A percentile compares a stretch with the other conserved stretches of the same genome.
Conservation (phyloP, 2,888 invertebrate species). For the Rotaria macrura region DNA sequence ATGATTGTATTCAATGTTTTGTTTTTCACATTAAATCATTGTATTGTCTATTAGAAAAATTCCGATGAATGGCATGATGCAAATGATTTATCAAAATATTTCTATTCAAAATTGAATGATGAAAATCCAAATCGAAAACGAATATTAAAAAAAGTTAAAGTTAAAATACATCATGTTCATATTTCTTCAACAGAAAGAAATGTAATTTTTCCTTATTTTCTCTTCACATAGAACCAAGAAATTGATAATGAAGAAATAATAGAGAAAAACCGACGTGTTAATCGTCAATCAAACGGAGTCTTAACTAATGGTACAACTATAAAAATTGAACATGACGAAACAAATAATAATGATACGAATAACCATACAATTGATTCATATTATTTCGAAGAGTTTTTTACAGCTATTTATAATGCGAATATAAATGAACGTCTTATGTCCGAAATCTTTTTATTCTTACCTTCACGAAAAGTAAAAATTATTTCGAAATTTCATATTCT, state of each 20-base stretch:
- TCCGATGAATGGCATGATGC: slow-evolving; percentile 14
- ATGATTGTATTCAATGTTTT: not conserved
- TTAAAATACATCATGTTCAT: too few species aligned
- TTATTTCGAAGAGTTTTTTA: slow-evolving; percentile 77
- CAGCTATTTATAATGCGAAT: slow-evolving; percentile 73
- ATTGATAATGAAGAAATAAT: not conserved
- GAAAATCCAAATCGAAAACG: not conserved
- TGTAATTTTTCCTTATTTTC: not conserved
- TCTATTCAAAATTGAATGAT: not conserved
- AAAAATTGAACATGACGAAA: not conserved
- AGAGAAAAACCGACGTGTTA: not conserved
- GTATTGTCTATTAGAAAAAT: not conserved
- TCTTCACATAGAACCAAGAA: not conserved
- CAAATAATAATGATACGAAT: not conserved
- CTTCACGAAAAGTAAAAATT: slow-evolving; percentile 64
- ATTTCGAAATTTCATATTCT: too few species aligned
- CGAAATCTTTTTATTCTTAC: slow-evolving; percentile 76
- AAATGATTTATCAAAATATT: slow-evolving; percentile 1
- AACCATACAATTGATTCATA: slow-evolving; percentile 51
- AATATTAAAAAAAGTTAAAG: not conserved
- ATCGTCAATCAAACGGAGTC: not conserved
- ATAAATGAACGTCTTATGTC: slow-evolving; percentile 68
- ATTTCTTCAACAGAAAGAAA: too few species aligned
- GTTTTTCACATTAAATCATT: not conserved
- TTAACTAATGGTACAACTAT: not conserved